A percentile compares a stretch with the other conserved stretches of the same genome.
Evolutionary conservation across 2,888 invertebrate species (phyloP).

Genomic region (Heliconius sara): DNA sequence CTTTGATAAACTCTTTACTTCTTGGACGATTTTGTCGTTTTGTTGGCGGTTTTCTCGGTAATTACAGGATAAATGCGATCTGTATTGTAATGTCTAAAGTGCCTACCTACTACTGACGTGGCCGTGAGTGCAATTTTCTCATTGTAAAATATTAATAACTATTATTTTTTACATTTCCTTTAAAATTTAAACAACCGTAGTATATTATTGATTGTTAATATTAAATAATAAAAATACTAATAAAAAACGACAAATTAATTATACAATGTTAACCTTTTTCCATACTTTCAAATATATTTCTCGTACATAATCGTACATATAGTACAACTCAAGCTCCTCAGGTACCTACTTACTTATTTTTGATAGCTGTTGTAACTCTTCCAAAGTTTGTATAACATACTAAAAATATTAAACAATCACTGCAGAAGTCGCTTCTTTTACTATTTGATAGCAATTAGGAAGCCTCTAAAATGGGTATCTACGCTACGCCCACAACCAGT

Average conservation of each 20-base stretch:
- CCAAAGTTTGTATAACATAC: background rate
- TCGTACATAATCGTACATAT: background rate
- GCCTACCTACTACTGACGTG: too few relatives aligned
- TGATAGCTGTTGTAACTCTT: background rate
- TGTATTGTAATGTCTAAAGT: too few relatives aligned
- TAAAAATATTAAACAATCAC: background rate
- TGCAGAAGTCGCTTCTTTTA: background rate
- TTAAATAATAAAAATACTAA: background rate
- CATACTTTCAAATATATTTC: background rate
- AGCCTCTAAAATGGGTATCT: background rate
- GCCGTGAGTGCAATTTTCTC: too few relatives aligned
- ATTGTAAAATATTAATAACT: too few relatives aligned
- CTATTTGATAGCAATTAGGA: background rate
- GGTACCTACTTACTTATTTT: slow-evolving; percentile 16
- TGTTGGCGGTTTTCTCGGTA: background rate
- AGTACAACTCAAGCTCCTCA: slow-evolving; percentile 4
- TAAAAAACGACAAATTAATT: background rate
- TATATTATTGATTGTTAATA: too few relatives aligned
- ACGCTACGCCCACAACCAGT: too few relatives aligned
- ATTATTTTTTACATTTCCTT: too few relatives aligned
- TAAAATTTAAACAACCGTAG: too few relatives aligned
- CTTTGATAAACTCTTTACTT: slow-evolving; percentile 31
- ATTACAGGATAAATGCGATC: background rate
- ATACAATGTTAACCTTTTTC: background rate
- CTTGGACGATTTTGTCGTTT: background rate